Conservation (phyloP, 2,888 invertebrate genomes). For the Daptonema setosum region DNA sequence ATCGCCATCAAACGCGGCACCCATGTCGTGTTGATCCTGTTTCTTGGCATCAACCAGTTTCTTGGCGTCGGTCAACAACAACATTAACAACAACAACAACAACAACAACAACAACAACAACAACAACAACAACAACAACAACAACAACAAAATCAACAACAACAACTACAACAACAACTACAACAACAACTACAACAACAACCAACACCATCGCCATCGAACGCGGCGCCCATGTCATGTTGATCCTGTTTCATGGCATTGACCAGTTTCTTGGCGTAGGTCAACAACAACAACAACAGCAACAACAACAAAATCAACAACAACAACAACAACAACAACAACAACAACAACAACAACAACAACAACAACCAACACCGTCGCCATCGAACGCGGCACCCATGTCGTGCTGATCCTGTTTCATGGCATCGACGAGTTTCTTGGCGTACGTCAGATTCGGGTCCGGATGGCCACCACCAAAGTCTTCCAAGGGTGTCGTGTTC, state of each 20-base stretch:
- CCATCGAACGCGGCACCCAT: constrained; percentile 96
- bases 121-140: too few relatives aligned
- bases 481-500: constrained; percentile 51
- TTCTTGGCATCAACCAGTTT: constrained; percentile 49
- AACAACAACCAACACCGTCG: constrained; percentile 49
- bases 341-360: too few relatives aligned
- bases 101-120: too few relatives aligned
- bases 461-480: constrained; percentile 83
- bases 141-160: too few relatives aligned
- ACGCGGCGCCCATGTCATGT: constrained; percentile 73
- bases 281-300: too few relatives aligned
- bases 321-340: too few relatives aligned
- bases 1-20: constrained; percentile 97
- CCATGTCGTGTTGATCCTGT: constrained; percentile 47
- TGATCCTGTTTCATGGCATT: constrained; percentile 41
- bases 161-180: too few relatives aligned
- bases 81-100: too few relatives aligned
- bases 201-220: constrained; percentile 79
- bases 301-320: too few relatives aligned
- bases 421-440: constrained; percentile 48
- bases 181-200: too few relatives aligned
- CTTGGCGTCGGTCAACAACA: constrained; percentile 62
- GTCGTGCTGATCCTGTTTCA: constrained; percentile 42
- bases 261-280: constrained; percentile 60
- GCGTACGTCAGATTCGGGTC: constrained; percentile 90